Conservation (phyloP, 2,888 invertebrate species). For the Erebia aethiops region DNA sequence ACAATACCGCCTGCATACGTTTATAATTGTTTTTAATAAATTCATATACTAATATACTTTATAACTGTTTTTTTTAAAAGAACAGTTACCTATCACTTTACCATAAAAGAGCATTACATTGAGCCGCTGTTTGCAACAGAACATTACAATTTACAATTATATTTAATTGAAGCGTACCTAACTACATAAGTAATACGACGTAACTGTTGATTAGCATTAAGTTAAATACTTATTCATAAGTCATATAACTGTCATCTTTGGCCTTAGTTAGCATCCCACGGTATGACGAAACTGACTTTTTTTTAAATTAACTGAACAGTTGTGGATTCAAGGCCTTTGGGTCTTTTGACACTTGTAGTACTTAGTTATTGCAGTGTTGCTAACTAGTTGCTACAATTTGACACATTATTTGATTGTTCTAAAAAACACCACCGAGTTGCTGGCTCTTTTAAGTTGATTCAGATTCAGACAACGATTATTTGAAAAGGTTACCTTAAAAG, state of each 20-base stretch:
- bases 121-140: constrained; percentile 13
- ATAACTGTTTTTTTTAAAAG: too few relatives aligned
- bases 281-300: constrained; percentile 34
- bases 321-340: constrained; percentile 9
- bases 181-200: too few relatives aligned
- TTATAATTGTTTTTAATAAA: neutral
- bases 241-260: constrained; percentile 64
- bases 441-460: too few relatives aligned
- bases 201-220: constrained; percentile 58
- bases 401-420: constrained; percentile 51
- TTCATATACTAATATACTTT: constrained; percentile 5
- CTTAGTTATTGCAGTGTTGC: constrained; percentile 52
- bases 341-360: constrained; percentile 53
- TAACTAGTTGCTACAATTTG: constrained; percentile 45
- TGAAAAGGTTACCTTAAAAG: too few relatives aligned
- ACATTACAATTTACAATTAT: constrained; percentile 36
- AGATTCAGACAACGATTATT: too few relatives aligned
- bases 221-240: constrained; percentile 57
- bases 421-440: too few relatives aligned
- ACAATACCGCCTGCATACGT: too few relatives aligned
- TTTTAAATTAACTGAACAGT: constrained; percentile 7
- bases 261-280: constrained; percentile 76
- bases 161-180: constrained; percentile 49
- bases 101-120: neutral
- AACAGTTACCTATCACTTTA: too few relatives aligned